Conservation (phyloP, 2,888 invertebrate genomes). For the Augiades crinisus region DNA sequence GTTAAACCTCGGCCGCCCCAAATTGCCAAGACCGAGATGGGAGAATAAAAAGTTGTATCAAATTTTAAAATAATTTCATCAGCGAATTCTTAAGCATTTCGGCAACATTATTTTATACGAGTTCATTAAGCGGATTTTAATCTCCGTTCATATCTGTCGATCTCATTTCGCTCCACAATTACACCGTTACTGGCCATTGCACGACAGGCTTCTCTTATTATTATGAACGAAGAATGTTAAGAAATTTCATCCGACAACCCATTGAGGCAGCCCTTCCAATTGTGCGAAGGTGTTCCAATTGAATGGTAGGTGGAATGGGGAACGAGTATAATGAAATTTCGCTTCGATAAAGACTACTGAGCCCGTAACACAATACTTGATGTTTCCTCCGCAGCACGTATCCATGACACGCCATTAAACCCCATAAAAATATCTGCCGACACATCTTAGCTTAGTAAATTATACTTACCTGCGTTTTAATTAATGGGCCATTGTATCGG, state of each 20-base stretch:
- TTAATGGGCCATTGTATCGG: conserved; percentile 29
- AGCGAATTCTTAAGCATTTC: conserved; percentile 44
- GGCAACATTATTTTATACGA: conserved; percentile 53
- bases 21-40: conserved; percentile 24
- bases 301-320: conserved; percentile 74
- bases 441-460: conserved; percentile 70
- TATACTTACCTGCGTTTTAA: conserved; percentile 48
- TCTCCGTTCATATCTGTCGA: conserved; percentile 71
- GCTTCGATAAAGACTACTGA: conserved; percentile 76
- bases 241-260: conserved; percentile 80
- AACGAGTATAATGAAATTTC: conserved; percentile 78
- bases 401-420: conserved; percentile 77
- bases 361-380: conserved; percentile 77
- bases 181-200: conserved; percentile 77
- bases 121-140: conserved; percentile 72
- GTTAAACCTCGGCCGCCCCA: conserved; percentile 22
- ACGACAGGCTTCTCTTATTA: conserved; percentile 74
- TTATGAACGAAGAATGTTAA: conserved; percentile 77
- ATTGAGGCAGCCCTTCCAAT: conserved; percentile 77
- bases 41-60: conserved; percentile 24
- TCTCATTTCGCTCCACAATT: conserved; percentile 73
- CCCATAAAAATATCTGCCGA: conserved; percentile 74
- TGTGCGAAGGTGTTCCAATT: conserved; percentile 79
- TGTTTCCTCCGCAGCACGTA: conserved; percentile 77
- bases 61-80: conserved; percentile 35